Base-by-base conservation (phyloP, 2,113 vertebrate species). In the Crotalus tigris region DNA sequence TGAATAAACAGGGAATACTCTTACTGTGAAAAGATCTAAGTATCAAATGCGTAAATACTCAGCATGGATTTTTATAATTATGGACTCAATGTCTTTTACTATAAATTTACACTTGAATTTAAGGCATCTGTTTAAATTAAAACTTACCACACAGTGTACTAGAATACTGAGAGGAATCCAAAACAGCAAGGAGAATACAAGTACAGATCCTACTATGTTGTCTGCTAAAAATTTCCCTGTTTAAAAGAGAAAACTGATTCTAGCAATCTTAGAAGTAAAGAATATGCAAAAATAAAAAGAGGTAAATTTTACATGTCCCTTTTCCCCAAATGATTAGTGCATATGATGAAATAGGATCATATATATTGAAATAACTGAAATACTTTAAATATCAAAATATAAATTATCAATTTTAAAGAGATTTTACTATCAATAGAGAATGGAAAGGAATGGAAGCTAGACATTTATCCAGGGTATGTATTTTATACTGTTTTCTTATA, bases 161-260 rank as follows among this genome's bases (percentile, higher is more conserved):
- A 99, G 98, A 95, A 99, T 99, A 96, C 99, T 99, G 96, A 99
- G 98, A 90, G 99, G 99, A 96, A 99, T 99, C 99, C 99, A 99
- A 93, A 99, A 99, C 51, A 99, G 54, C 33, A 99, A 96, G 58
- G 99, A 99, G 97, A 99, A 99, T 87, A 99, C 99, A 69, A 99
- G 97, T n/a, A 99, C 99, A 0, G 99, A 99, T 29, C 99, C 99
- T 49, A 99, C 99, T 6, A 99, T 99, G 96, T 99, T 99, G 95
- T 99, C 99, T 0, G 99, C 99, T 75, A 99, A 96, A 95, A 99
- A 99, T 96, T 99, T 99, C 49, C 99, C 99, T 99, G 97, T 91
- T n/a, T 11, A 89, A 87, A 0, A 90, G 33, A 85, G 21, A 0
- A 86, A 13, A 89, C 29, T 33, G 54, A 53, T 53, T 39, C 11